These are phyloP conservation scores for Conops quadrifasciatus DNA, from an alignment of 2,888 invertebrate genomes.

Conservation along the genomic window DNA sequence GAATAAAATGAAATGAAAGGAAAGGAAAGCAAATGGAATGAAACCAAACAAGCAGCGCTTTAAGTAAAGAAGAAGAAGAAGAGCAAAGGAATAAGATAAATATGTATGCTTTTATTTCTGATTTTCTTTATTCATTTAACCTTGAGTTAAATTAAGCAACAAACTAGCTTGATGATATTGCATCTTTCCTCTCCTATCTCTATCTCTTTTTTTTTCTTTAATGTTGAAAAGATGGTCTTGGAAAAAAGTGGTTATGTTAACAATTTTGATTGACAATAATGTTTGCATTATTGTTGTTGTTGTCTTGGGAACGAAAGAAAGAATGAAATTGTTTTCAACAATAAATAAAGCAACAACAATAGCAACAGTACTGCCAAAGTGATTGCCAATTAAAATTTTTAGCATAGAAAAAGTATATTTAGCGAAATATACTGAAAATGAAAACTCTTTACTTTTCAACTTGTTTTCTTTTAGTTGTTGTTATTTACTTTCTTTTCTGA, in stretches of 20 bases:
- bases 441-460: not conserved
- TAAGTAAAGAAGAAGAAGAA: conserved; percentile 7
- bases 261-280: too few species aligned
- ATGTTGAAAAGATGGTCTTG: not conserved
- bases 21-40: not conserved
- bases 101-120: not conserved
- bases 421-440: too few species aligned
- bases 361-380: too few species aligned
- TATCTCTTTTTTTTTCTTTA: not conserved
- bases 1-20: conserved; percentile 15
- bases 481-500: not conserved
- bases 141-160: not conserved
- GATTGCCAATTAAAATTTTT: too few species aligned
- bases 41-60: conserved; percentile 18
- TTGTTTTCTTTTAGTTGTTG: not conserved
- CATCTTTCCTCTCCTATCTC: not conserved
- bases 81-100: not conserved
- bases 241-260: not conserved
- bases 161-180: not conserved
- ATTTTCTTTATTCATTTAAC: not conserved
- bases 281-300: too few species aligned
- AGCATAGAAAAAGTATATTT: too few species aligned
- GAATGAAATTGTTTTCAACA: too few species aligned
- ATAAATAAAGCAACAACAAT: too few species aligned
- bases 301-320: too few species aligned